Evolutionary conservation across 2,113 vertebrate species (phyloP).

Genomic region (Leiothrix lutea): DNA sequence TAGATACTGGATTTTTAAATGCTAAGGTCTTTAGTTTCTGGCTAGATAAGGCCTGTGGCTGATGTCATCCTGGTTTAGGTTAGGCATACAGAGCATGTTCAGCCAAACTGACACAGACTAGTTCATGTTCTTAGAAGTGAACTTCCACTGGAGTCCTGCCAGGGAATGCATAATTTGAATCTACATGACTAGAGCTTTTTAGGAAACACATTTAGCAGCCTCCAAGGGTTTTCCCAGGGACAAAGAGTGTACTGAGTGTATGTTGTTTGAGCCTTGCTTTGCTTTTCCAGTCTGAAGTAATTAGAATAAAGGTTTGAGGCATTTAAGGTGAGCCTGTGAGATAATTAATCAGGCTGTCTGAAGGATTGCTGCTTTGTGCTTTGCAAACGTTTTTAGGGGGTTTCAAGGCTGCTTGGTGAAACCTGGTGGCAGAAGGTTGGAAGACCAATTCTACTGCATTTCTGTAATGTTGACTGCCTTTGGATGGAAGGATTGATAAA

Average conservation of each 20-base stretch:
- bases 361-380: background rate
- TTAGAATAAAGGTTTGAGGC: background rate
- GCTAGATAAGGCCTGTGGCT: background rate
- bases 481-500: background rate
- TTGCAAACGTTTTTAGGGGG: background rate
- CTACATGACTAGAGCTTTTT: background rate
- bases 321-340: background rate
- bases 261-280: background rate
- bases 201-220: background rate
- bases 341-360: background rate
- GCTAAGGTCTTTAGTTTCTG: background rate
- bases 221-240: background rate
- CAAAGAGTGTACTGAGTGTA: background rate
- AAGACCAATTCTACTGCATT: background rate
- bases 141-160: background rate
- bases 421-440: background rate
- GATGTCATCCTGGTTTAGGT: background rate
- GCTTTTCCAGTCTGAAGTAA: background rate
- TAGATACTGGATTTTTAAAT: background rate
- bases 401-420: background rate
- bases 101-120: background rate
- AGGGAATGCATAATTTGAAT: background rate
- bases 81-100: background rate
- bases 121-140: background rate
- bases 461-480: background rate